Base-by-base conservation (phyloP, 2,888 invertebrate genomes). In the Trissolcus japonicus region DNA sequence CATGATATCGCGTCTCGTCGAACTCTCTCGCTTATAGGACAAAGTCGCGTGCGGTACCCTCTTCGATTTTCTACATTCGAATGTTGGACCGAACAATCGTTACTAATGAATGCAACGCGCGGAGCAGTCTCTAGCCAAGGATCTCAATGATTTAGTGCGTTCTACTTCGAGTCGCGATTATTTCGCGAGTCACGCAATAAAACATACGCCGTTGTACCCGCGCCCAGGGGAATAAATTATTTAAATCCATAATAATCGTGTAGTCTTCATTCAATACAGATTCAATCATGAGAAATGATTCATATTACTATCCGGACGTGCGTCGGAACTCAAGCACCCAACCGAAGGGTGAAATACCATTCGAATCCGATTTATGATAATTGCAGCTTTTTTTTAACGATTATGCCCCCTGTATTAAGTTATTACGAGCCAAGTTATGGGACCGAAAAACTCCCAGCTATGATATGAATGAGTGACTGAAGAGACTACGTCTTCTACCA, bases 261-360 rank as follows among this genome's bases (percentile, higher is more conserved):
- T 21, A 46, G 25, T 3, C 48, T 35, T 57, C 56, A 62, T 71
- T 71, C 71, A 71, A 56, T 57, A 54, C 51, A 56, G 71, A 62
- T 71, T 62, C 43, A 71, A 71, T 62, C 43, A 57, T 43, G 56
- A 50, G 57, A 61, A 62, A 57, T 62, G 71, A 71, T 62, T 50
- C 29, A 71, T 60, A 54, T 60, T 60, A 57, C 51, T 51, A 51
- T 13, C 54, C 11, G 35, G 13, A 14, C 51, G 21, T 55, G 21
- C 4, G 13, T 19, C 17, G 19, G 29, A 54, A 29, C 40, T 6
- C 14, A 54, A 7, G 43, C 25, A 35, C 55, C 48, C 13, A 55
- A 35, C 46, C 2, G 16, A 55, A 21, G 41, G 21, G 48, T 16
- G 7, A 17, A 40, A 48, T 41, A 25, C 25, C 25, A 53, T 60